Conservation (phyloP, 2,113 vertebrate species). For the Poecile atricapillus region DNA sequence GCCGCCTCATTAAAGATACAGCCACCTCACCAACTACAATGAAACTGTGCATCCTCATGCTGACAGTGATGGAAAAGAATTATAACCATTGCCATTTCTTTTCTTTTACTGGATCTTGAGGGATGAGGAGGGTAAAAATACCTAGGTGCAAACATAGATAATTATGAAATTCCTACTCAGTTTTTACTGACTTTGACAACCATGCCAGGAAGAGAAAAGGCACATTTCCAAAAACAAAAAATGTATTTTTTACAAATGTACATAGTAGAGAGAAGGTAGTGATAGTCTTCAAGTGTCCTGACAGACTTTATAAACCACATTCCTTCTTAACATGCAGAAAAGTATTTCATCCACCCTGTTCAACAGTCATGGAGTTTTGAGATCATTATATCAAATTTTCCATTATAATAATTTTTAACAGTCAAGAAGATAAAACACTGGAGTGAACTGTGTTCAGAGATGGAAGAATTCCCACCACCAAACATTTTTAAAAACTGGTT, state of each 20-base stretch:
- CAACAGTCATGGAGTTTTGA: neutral
- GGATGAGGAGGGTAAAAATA: neutral
- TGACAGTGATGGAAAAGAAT: neutral
- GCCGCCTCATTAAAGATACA: neutral
- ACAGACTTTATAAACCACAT: neutral
- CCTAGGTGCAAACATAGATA: neutral
- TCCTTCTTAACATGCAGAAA: neutral
- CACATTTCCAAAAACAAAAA: neutral
- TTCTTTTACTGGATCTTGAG: neutral
- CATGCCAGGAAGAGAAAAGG: neutral
- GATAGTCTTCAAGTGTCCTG: neutral
- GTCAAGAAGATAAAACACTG: neutral
- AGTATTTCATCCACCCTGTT: neutral
- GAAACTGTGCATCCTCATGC: neutral
- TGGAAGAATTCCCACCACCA: neutral
- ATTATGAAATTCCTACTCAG: neutral
- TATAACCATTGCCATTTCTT: neutral
- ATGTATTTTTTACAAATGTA: neutral
- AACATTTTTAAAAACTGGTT: neutral
- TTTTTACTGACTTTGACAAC: neutral
- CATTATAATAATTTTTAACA: neutral
- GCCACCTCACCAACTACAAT: neutral
- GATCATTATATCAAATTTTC: neutral
- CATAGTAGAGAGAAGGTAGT: neutral
- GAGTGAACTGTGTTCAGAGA: neutral